Percentiles rank a stretch among this genome's conserved stretches.
Conservation (phyloP, 2,113 vertebrate genomes). For the Plotosus lineatus region DNA sequence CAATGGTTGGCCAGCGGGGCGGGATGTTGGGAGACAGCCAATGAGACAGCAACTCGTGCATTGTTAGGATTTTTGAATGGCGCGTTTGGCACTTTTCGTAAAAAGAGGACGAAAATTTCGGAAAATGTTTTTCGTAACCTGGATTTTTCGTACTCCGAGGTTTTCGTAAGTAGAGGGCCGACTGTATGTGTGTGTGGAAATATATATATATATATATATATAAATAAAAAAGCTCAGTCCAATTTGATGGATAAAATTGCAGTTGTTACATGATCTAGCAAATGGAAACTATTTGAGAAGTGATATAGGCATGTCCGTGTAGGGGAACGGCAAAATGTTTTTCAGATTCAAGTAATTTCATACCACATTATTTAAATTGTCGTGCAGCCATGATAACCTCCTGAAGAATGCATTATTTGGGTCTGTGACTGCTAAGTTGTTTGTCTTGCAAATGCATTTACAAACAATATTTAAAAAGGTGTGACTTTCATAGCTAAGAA, state of each 20-base stretch:
- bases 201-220: too few species aligned
- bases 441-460: not conserved
- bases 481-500: not conserved
- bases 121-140: too few species aligned
- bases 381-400: not conserved
- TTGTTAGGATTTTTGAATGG: too few species aligned
- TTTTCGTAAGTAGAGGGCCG: too few species aligned
- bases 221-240: too few species aligned
- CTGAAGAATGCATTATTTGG: not conserved
- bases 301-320: not conserved
- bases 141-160: too few species aligned
- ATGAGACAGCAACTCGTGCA: too few species aligned
- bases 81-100: too few species aligned
- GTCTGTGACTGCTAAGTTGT: not conserved
- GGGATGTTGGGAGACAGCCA: too few species aligned
- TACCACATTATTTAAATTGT: not conserved
- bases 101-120: too few species aligned
- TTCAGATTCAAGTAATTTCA: not conserved
- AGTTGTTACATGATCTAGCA: not conserved
- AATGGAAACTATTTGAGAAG: not conserved
- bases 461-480: not conserved
- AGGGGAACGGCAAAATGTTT: not conserved
- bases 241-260: not conserved
- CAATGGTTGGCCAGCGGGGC: too few species aligned
- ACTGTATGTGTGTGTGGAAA: too few species aligned